Base-by-base conservation (phyloP, 2,113 vertebrate species). In the Ceyx melanurus region DNA sequence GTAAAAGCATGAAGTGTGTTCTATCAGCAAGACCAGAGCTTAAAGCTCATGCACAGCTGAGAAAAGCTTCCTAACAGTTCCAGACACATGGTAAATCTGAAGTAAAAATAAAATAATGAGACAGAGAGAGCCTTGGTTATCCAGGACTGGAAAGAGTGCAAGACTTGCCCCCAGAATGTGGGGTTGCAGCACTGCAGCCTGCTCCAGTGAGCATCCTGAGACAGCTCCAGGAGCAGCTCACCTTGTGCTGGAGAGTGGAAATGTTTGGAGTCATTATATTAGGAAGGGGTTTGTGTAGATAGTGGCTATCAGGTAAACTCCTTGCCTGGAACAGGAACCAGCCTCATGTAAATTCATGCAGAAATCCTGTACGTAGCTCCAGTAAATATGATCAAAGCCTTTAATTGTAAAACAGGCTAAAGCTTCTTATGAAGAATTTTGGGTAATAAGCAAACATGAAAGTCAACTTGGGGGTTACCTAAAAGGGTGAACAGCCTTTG, bases 321-420 rank as follows among this genome's bases (percentile, higher is more conserved):
- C 26, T 66, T 35, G 19, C 37, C 79, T 93, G 80, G 94, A 23
- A 82, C 6, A 70, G 78, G 95, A 83, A 89, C 64, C 61, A 65
- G 94, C 46, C 67, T 92, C 77, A 92, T 93, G 65, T 43, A 95
- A 94, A 94, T 92, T 95, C 76, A 95, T 93, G 79, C 84, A 84
- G 86, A 94, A 89, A 79, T 93, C 93, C 91, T 81, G 86, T 94
- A 81, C 13, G 31, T 78, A 88, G 51, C 76, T 95, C 88, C 76
- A 86, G 85, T 92, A 96, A 96, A 94, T 94, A 95, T 73, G 90
- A 95, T 95, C 87, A 95, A 97, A 96, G 79, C 50, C n/a, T 92
- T 86, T 95, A 96, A 96, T 82, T 95, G 95, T 95, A 95, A 94
- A 95, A 95, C 72, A 91, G 56, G 66, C 61, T 92, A 75, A 94